A percentile compares a stretch with the other conserved stretches of the same genome.
Evolutionary conservation across 2,113 vertebrate genomes (phyloP).

Genomic region (Xiphias gladius): DNA sequence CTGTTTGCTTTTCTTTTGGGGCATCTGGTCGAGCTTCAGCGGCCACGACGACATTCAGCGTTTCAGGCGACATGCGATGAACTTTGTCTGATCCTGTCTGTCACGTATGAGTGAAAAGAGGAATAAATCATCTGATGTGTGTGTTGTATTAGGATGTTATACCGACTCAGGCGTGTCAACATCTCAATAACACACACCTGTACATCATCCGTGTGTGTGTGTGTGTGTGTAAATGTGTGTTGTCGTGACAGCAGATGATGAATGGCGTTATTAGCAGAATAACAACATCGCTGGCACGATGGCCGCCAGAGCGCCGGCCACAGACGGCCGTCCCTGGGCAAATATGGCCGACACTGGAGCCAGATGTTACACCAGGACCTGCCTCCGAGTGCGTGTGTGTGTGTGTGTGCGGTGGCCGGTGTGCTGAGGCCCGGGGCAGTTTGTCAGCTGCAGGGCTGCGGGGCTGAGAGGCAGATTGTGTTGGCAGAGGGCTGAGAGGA

Average conservation of each 20-base stretch:
- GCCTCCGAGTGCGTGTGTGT: slow-evolving; percentile 56
- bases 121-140: not conserved
- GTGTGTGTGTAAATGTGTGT: slow-evolving; percentile 27
- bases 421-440: slow-evolving; percentile 56
- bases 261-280: slow-evolving; percentile 81
- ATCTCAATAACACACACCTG: slow-evolving; percentile 11
- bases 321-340: slow-evolving; percentile 73
- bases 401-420: slow-evolving; percentile 54
- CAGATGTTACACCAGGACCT: slow-evolving; percentile 80
- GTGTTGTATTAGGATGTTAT: not conserved
- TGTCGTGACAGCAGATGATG: slow-evolving; percentile 83
- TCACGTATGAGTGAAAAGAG: not conserved
- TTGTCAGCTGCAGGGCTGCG: slow-evolving; percentile 67
- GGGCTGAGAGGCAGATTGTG: slow-evolving; percentile 71
- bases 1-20: no score
- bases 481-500: slow-evolving; percentile 65
- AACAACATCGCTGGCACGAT: slow-evolving; percentile 71
- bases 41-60: no score
- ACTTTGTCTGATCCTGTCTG: no score
- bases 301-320: slow-evolving; percentile 50
- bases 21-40: no score
- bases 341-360: slow-evolving; percentile 75
- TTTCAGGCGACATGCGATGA: no score
- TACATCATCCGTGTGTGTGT: not conserved
- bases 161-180: not conserved